Percentiles rank a stretch among this genome's conserved stretches.
Conservation (phyloP, 2,113 vertebrate species). For the Grammatotria lemairii region DNA sequence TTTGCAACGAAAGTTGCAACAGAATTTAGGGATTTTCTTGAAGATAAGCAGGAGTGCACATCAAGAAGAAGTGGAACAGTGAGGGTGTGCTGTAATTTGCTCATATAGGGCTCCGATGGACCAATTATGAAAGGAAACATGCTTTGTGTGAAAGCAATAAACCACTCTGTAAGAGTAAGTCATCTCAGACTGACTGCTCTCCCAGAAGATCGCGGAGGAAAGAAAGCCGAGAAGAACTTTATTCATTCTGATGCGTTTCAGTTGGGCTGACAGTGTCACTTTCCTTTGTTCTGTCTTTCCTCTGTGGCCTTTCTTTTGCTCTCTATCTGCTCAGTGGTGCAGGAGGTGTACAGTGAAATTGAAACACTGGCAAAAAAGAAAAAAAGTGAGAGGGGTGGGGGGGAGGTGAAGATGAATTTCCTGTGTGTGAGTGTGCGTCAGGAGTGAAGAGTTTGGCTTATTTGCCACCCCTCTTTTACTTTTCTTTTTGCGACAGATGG, state of each 20-base stretch:
- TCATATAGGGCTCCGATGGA: background rate
- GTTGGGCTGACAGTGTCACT: background rate
- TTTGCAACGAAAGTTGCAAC: background rate
- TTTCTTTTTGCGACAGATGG: slow-evolving; percentile 6
- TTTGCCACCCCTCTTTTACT: background rate
- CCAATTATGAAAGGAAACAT: background rate
- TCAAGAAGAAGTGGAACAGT: background rate
- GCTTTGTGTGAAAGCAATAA: background rate
- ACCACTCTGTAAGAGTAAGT: background rate
- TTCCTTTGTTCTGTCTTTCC: slow-evolving; percentile 1
- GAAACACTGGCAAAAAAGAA: slow-evolving; percentile 32
- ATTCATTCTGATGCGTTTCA: background rate
- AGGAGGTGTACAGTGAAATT: slow-evolving; percentile 23
- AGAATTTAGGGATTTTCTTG: background rate
- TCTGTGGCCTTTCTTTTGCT: background rate
- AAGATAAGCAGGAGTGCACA: background rate
- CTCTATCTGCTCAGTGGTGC: slow-evolving; percentile 23
- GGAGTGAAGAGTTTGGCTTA: background rate
- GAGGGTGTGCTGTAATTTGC: background rate
- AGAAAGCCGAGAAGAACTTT: background rate
- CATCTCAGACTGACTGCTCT: background rate
- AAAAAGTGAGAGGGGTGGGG: background rate
- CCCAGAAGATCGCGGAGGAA: background rate
- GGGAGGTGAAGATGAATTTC: background rate
- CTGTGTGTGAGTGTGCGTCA: background rate